Evolutionary conservation across 2,888 invertebrate genomes (phyloP).

Genomic region (Acleris literana): DNA sequence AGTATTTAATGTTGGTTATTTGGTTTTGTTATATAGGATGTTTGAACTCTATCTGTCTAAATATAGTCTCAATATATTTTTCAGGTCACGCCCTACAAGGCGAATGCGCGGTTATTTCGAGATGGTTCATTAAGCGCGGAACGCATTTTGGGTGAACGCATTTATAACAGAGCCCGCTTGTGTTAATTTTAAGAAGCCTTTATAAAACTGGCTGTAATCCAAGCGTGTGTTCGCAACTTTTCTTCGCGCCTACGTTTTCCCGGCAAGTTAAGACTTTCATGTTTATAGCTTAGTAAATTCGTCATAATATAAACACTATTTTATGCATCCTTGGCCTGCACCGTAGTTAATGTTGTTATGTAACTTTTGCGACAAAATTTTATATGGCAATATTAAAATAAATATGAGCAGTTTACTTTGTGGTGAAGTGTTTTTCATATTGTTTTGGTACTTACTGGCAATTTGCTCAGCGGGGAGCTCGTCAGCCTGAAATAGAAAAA

Average conservation of each 20-base stretch:
- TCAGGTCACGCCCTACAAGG: conserved; percentile 55
- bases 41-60: conserved; percentile 33
- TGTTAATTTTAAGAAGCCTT: conserved; percentile 65
- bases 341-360: neutral
- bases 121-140: conserved; percentile 62
- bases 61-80: conserved; percentile 43
- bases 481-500: conserved; percentile 87
- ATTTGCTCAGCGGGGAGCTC: conserved; percentile 96
- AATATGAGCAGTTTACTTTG: neutral
- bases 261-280: conserved; percentile 34
- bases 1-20: neutral
- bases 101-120: conserved; percentile 54
- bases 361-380: neutral
- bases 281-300: conserved; percentile 23
- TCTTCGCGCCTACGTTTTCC: conserved; percentile 49
- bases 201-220: conserved; percentile 64
- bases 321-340: conserved; percentile 13
- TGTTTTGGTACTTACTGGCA: conserved; percentile 86
- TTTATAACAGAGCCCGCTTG: conserved; percentile 55
- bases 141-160: conserved; percentile 57
- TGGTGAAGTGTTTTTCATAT: neutral
- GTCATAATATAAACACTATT: neutral
- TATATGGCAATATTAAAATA: neutral
- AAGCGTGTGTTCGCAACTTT: conserved; percentile 61
- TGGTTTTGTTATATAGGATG: conserved; percentile 1